Conservation (phyloP, 2,113 vertebrate species). For the Neolamprologus modestus region DNA sequence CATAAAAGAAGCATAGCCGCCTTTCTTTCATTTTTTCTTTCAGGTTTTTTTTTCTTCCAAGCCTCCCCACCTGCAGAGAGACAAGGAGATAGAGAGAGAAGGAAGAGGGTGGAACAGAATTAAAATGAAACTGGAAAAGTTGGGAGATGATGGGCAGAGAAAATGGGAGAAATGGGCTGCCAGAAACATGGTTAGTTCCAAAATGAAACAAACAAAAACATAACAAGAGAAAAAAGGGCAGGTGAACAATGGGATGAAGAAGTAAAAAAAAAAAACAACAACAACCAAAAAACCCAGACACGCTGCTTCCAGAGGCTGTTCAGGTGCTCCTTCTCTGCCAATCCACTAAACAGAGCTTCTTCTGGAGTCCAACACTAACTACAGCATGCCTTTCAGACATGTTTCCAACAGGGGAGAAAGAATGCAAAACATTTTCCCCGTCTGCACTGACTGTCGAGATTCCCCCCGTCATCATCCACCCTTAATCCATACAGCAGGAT, state of each 20-base stretch:
- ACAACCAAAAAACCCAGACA: background rate
- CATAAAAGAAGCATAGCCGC: background rate
- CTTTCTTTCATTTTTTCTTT: background rate
- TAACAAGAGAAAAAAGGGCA: background rate
- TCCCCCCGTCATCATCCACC: background rate
- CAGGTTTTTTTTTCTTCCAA: background rate
- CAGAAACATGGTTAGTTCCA: background rate
- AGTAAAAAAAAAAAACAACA: background rate
- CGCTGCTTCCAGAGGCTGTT: background rate
- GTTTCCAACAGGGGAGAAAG: background rate
- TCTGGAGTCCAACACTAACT: background rate
- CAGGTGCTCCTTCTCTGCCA: background rate
- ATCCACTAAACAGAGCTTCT: background rate
- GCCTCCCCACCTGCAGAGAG: constrained; percentile 24
- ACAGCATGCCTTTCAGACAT: background rate
- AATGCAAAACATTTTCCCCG: background rate
- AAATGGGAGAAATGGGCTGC: background rate
- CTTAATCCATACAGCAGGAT: background rate
- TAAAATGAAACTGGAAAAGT: constrained; percentile 31
- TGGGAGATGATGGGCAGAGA: background rate
- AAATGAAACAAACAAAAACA: background rate
- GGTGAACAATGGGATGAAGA: background rate
- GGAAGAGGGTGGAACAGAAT: constrained; percentile 4
- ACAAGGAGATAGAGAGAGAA: background rate
- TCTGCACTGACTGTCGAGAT: background rate